Evolutionary conservation across 1,140 invertebrate species (phyloP).

Genomic region (Lineus longissimus): DNA sequence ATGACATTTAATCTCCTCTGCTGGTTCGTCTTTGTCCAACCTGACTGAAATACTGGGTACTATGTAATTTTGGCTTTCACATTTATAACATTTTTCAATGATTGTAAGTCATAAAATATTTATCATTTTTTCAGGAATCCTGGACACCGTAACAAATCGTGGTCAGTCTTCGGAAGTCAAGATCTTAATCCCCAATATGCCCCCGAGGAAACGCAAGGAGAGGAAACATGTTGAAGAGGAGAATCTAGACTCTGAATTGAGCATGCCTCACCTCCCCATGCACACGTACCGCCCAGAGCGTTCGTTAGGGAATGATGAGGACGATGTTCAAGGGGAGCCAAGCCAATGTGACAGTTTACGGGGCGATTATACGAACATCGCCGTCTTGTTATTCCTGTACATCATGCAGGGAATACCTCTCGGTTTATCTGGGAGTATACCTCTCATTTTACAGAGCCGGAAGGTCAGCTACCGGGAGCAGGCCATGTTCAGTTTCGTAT

Average conservation of each 20-base stretch:
- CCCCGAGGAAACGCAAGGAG: too few species aligned
- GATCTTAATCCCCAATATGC: too few species aligned
- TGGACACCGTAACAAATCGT: too few species aligned
- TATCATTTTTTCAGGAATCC: too few species aligned
- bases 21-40: too few species aligned
- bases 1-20: too few species aligned
- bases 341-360: not conserved
- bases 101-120: too few species aligned
- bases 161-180: too few species aligned
- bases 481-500: constrained; percentile 97
- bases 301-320: not conserved
- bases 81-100: too few species aligned
- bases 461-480: constrained; percentile 61
- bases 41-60: too few species aligned
- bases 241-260: constrained; percentile 9
- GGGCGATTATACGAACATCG: constrained; percentile 59
- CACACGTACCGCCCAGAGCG: constrained; percentile 2
- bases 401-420: constrained; percentile 89
- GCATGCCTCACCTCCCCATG: constrained; percentile 10
- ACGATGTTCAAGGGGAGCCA: not conserved
- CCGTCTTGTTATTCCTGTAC: constrained; percentile 85
- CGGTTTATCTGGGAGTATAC: constrained; percentile 86
- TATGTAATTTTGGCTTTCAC: too few species aligned
- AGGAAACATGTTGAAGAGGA: too few species aligned
- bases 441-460: constrained; percentile 89